A percentile compares a stretch with the other conserved stretches of the same genome.
phyloP scores from a whole-genome alignment of 2,797 vertebrate genomes.

The Lemur catta region DNA sequence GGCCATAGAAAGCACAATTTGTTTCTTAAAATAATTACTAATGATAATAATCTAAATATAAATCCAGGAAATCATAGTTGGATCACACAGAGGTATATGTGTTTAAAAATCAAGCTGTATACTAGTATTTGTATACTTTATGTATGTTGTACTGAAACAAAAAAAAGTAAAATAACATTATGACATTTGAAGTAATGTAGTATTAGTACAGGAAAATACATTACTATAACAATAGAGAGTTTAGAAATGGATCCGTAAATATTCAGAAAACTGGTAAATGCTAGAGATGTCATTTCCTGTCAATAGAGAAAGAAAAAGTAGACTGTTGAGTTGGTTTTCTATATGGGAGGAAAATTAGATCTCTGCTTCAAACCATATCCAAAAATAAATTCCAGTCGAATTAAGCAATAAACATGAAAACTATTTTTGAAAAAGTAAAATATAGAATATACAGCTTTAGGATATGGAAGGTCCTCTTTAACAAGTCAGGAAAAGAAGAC shows the following conservation, averaged over 20 bases:
- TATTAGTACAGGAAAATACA: neutral
- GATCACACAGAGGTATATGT: neutral
- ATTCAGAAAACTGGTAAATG: neutral
- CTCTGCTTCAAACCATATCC: neutral
- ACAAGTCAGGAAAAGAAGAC: neutral
- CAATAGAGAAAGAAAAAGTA: neutral
- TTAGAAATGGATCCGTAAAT: neutral
- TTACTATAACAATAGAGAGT: neutral
- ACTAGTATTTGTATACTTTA: neutral
- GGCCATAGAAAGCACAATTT: no score
- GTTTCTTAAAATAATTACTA: no score
- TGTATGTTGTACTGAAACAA: neutral
- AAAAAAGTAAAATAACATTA: neutral
- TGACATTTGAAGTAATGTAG: neutral
- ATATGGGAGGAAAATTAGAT: neutral
- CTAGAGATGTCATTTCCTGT: neutral
- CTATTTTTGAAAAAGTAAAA: neutral
- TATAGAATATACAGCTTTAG: neutral
- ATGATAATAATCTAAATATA: no score
- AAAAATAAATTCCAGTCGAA: constrained; percentile 7
- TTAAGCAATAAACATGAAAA: neutral
- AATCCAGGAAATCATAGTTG: neutral
- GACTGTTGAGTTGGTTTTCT: neutral
- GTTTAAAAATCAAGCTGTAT: constrained; percentile 7
- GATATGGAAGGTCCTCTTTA: neutral